These are phyloP conservation scores for Argyresthia albistria DNA, from an alignment of 2,888 invertebrate species.

Conservation along the genomic window DNA sequence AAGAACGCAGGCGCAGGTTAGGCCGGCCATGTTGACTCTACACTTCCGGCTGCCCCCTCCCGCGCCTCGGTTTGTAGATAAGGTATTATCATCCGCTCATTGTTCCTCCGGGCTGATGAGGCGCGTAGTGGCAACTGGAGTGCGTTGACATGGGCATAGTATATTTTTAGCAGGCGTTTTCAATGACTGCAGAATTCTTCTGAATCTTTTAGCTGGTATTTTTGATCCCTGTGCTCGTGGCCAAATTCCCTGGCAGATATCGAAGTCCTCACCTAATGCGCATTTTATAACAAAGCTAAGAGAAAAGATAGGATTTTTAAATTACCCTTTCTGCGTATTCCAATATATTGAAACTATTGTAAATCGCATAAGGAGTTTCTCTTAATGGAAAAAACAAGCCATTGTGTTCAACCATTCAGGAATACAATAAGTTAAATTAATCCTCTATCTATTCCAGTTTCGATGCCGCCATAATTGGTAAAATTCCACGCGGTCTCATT, in stretches of 20 bases:
- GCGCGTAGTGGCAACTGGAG: slow-evolving; percentile 20
- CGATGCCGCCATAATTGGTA: not conserved
- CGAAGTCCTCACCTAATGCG: not conserved
- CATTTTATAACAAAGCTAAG: not conserved
- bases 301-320: too few species aligned
- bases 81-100: slow-evolving; percentile 67
- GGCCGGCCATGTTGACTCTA: slow-evolving; percentile 39
- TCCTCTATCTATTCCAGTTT: slow-evolving; percentile 13
- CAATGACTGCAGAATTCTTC: too few species aligned
- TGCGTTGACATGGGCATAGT: slow-evolving; percentile 40
- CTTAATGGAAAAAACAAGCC: not conserved
- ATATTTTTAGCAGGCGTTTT: slow-evolving; percentile 29
- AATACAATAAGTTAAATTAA: slow-evolving; percentile 16
- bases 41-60: slow-evolving; percentile 45
- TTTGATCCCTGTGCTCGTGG: too few species aligned
- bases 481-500: slow-evolving; percentile 1
- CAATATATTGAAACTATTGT: not conserved
- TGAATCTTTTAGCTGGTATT: too few species aligned
- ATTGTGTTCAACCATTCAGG: not conserved
- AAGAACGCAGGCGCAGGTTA: slow-evolving; percentile 21
- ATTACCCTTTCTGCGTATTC: too few species aligned
- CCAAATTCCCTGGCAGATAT: too few species aligned
- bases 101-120: slow-evolving; percentile 35
- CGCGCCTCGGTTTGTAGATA: slow-evolving; percentile 39
- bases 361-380: not conserved